These are phyloP conservation scores for Halcyon senegalensis DNA, from an alignment of 2,113 vertebrate species.

Conservation along the genomic window DNA sequence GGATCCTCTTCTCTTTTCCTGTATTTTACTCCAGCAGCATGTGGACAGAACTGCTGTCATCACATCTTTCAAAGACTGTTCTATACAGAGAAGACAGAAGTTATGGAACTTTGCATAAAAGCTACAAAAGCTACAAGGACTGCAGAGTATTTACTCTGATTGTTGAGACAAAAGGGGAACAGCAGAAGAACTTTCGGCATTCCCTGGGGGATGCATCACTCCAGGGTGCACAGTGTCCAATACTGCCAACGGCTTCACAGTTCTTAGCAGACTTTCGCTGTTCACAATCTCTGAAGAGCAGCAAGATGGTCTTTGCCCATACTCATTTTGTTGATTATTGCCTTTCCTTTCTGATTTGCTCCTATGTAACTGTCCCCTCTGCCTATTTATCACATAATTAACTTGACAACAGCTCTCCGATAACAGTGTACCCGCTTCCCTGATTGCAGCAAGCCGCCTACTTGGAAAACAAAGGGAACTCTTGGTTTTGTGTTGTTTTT, in stretches of 20 bases:
- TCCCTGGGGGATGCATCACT: neutral
- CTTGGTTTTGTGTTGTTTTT: neutral
- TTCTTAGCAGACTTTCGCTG: neutral
- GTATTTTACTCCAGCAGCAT: neutral
- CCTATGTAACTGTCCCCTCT: neutral
- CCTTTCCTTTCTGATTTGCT: neutral
- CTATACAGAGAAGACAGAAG: too few species aligned
- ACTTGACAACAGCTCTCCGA: neutral
- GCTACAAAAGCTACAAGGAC: neutral
- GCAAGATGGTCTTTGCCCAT: neutral
- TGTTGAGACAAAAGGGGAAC: neutral
- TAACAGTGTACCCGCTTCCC: neutral
- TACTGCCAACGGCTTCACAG: neutral
- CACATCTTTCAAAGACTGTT: neutral
- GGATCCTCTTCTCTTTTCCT: neutral
- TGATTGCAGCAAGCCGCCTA: neutral
- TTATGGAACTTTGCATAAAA: neutral
- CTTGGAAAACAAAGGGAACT: neutral
- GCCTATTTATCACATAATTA: neutral
- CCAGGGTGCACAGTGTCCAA: rapidly evolving
- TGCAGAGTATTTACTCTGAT: neutral
- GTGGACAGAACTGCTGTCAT: neutral
- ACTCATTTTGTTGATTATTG: neutral
- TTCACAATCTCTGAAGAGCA: neutral
- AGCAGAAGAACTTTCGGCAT: neutral